Percentiles rank a stretch among this genome's conserved stretches.
Conservation (phyloP, 2,113 vertebrate species). For the Stictonetta naevosa region DNA sequence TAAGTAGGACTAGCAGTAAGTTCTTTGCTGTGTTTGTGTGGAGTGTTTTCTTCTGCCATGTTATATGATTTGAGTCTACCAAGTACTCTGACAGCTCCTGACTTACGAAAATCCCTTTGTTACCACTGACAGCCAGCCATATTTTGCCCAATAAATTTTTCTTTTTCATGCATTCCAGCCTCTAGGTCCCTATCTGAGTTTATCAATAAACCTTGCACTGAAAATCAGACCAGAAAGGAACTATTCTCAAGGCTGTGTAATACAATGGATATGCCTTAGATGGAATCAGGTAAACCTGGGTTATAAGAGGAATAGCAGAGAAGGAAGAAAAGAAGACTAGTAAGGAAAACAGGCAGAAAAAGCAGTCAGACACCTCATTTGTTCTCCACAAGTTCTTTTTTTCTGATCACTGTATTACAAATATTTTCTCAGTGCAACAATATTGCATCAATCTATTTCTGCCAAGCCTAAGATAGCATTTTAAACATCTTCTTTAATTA, state of each 20-base stretch:
- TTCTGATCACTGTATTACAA: neutral
- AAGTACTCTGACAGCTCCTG: neutral
- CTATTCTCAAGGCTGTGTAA: neutral
- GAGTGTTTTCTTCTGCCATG: accelerated
- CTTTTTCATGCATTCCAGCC: neutral
- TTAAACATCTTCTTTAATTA: neutral
- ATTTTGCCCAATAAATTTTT: neutral
- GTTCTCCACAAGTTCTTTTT: neutral
- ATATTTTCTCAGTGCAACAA: neutral
- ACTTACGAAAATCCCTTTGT: neutral
- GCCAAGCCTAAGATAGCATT: neutral
- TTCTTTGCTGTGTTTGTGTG: neutral
- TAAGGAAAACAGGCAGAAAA: neutral
- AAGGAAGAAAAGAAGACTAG: neutral
- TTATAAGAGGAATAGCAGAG: neutral
- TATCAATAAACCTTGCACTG: neutral
- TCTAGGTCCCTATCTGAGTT: neutral
- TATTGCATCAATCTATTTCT: neutral
- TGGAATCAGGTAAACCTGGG: neutral
- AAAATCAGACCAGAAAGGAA: neutral
- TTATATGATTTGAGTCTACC: neutral
- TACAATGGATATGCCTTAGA: neutral
- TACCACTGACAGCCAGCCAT: neutral
- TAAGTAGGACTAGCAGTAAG: neutral
- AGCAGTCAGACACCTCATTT: neutral